Evolutionary conservation across 1,140 invertebrate genomes (phyloP), one percentile per base, ranked within the genome.

Genomic region (Pachypeltis micranthus): DNA sequence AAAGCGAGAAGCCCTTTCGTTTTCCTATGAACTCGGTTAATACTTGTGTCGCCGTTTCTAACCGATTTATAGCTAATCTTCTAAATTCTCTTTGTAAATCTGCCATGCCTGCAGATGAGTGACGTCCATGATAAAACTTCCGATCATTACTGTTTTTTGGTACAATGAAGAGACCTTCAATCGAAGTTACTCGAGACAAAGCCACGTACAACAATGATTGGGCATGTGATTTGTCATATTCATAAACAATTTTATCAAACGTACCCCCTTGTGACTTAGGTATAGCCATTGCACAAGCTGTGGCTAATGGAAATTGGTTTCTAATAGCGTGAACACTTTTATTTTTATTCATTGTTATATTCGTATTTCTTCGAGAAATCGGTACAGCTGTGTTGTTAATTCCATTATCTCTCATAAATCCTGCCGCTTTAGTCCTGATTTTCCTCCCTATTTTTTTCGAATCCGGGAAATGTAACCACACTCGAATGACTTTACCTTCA

Each of bases 221-320:
- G 24, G 61, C 29, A 64, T 73, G 71, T 63, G 1, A 19, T 61
- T 67, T 67, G 39, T 47, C 51, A 65, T 72, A 73, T 54, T 72
- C 66, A 54, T 72, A 72, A 16, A 72, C 70, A 25, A 73, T 69
- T 66, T 67, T 61, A 34, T 66, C 63, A 62, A 68, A 73, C 21
- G 72, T 71, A 63, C 69, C 66, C 62, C 70, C 70, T 68, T 72
- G 70, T 23, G 69, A 71, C 54, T 73, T 72, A 62, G 72, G 71
- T 27, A 72, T 71, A 25, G 70, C 70, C 10, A 70, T 65, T 31
- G 68, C 67, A 68, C 23, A 60, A 66, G 65, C 69, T 14, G 65
- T 64, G 63, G 62, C 58, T 64, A 71, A 62, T 44, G 70, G 69
- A 68, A 71, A 68, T 29, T 68, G 62, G 23, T 57, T 65, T 4